Conservation (phyloP, 2,113 vertebrate species). For the Macrotis lagotis region DNA sequence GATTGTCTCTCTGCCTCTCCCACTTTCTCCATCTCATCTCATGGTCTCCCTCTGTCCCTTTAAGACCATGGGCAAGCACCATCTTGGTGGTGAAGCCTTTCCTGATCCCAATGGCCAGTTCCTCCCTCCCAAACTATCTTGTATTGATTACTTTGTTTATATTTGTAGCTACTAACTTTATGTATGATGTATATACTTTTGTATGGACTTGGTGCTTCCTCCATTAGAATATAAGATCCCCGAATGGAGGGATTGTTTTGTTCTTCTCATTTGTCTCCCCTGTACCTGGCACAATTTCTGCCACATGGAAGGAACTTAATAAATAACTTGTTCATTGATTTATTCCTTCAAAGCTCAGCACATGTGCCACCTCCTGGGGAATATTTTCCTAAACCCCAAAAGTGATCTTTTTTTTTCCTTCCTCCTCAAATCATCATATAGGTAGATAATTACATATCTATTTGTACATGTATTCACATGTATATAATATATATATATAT, state of each 20-base stretch:
- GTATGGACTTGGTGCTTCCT: background rate
- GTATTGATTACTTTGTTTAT: background rate
- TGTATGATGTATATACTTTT: background rate
- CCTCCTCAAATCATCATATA: background rate
- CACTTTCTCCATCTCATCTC: background rate
- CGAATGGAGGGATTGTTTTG: background rate
- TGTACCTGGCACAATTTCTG: background rate
- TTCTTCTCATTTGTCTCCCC: background rate
- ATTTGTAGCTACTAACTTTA: too few species aligned
- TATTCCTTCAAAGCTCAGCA: background rate
- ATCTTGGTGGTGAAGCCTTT: background rate
- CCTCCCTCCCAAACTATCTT: background rate
- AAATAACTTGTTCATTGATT: background rate
- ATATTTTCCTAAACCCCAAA: background rate
- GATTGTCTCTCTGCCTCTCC: background rate
- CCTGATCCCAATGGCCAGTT: background rate
- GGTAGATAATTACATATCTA: too few species aligned
- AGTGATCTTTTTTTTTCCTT: background rate
- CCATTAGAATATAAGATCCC: background rate
- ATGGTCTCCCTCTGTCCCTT: background rate
- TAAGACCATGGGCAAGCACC: background rate
- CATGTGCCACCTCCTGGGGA: background rate
- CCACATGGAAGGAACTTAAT: background rate
- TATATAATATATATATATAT: too few species aligned
- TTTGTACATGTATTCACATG: too few species aligned